Evolutionary conservation across 2,797 vertebrate species (phyloP).

Genomic region (Paratrypauchen microcephalus): DNA sequence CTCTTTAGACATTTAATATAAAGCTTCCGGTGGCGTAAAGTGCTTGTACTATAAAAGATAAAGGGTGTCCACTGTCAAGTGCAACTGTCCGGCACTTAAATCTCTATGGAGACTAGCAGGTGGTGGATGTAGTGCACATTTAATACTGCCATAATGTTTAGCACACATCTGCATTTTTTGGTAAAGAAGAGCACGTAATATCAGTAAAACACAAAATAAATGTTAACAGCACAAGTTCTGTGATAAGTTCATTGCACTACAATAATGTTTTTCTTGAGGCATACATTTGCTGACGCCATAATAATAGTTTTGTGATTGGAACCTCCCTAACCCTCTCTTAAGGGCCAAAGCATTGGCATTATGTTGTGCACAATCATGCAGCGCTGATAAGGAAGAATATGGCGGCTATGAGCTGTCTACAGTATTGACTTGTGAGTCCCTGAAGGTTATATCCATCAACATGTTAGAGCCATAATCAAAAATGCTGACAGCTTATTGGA

Average conservation of each 20-base stretch:
- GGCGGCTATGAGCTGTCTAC: conserved; percentile 52
- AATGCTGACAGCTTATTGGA: conserved; percentile 78
- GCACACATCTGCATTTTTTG: conserved; percentile 5
- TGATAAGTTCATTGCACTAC: not conserved
- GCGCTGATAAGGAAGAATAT: conserved; percentile 61
- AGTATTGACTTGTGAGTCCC: conserved; percentile 65
- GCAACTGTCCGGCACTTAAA: too few relatives aligned
- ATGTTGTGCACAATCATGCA: conserved; percentile 36
- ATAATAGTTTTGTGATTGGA: not conserved
- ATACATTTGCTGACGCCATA: not conserved
- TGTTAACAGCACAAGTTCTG: not conserved
- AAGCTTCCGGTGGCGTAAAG: too few relatives aligned
- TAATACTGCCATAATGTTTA: conserved; percentile 27
- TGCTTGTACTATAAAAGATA: too few relatives aligned
- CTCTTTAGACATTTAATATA: too few relatives aligned
- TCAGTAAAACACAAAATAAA: not conserved
- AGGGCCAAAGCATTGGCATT: conserved; percentile 20
- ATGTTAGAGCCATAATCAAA: conserved; percentile 74
- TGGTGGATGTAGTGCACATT: conserved; percentile 7
- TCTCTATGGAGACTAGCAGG: too few relatives aligned
- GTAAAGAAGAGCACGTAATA: too few relatives aligned
- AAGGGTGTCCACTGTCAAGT: too few relatives aligned
- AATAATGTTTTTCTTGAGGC: not conserved
- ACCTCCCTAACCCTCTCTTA: not conserved
- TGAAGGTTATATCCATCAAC: conserved; percentile 73